phyloP scores from a whole-genome alignment of 2,113 vertebrate genomes.

The Aphelocoma coerulescens region DNA sequence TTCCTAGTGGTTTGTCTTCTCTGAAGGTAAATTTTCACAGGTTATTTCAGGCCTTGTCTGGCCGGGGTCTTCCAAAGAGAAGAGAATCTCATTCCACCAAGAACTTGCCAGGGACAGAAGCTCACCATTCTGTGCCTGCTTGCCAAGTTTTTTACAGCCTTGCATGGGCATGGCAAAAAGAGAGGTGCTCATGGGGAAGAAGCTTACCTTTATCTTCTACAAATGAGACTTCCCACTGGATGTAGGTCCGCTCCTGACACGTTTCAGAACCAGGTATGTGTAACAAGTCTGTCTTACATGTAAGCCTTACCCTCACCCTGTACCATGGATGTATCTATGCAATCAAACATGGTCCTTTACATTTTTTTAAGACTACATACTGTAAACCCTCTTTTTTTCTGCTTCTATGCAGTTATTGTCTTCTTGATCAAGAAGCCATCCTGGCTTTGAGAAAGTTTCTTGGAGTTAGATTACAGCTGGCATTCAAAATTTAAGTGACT shows the following conservation, averaged over 20 bases:
- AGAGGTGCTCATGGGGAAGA: not conserved
- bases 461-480: not conserved
- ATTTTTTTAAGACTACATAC: not conserved
- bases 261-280: not conserved
- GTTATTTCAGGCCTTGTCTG: not conserved
- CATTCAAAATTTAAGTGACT: constrained; percentile 66
- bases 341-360: not conserved
- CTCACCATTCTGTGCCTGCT: not conserved
- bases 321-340: not conserved
- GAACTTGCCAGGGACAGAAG: not conserved
- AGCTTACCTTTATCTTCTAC: not conserved
- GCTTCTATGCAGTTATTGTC: not conserved
- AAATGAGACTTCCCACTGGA: not conserved
- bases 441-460: constrained; percentile 1
- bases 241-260: not conserved
- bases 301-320: not conserved
- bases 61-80: not conserved
- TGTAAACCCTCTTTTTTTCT: not conserved
- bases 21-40: not conserved
- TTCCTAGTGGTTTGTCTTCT: not conserved
- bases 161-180: not conserved
- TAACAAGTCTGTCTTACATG: not conserved
- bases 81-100: not conserved
- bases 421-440: not conserved
- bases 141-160: not conserved